Base-by-base conservation (phyloP, 2,113 vertebrate species). In the Numenius arquata region DNA sequence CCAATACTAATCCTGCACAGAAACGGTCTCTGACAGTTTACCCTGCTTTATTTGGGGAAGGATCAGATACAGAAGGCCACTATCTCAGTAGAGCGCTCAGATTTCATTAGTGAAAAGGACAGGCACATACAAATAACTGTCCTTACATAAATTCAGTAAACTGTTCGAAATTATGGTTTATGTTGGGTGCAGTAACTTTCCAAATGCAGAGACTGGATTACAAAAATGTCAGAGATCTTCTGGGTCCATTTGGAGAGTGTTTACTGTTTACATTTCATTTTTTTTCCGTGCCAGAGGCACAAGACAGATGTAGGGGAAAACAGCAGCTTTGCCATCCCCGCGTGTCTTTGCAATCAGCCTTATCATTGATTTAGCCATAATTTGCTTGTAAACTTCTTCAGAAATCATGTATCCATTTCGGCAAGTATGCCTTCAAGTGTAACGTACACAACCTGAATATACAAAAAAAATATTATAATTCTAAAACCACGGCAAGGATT, bases 331-430 rank as follows among this genome's bases (percentile, higher is more conserved):
- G 45, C 71, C 86, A 91, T 88, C 55, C 36, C 34, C 52, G 53
- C 19, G 2, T 21, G 27, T 80, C 88, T 88, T 90, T 88, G 71
- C 82, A 92, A 90, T 93, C 89, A 96, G 59, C 43, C 62, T 92
- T 50, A 62, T 53, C 67, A 85, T 26, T 32, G 80, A 94, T 84
- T 92, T 95, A 79, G 36, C 67, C 12, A 18, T 65, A 73, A 91
- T 91, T 96, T 87, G 36, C n/a, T 88, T 88, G 50, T 41, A 78
- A 79, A 93, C 26, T 50, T 81, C 70, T 88, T 93, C 81, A 73
- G 67, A 89, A 91, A 94, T 58, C 6, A 61, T 89, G 89, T 83
- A 76, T 83, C 25, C 23, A 52, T 56, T 92, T 79, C 66, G 50
- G 55, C n/a, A 93, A 90, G 29, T 19, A 52, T 55, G 32, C n/a